Conservation (phyloP, 2,888 invertebrate species). For the Thera obeliscata region DNA sequence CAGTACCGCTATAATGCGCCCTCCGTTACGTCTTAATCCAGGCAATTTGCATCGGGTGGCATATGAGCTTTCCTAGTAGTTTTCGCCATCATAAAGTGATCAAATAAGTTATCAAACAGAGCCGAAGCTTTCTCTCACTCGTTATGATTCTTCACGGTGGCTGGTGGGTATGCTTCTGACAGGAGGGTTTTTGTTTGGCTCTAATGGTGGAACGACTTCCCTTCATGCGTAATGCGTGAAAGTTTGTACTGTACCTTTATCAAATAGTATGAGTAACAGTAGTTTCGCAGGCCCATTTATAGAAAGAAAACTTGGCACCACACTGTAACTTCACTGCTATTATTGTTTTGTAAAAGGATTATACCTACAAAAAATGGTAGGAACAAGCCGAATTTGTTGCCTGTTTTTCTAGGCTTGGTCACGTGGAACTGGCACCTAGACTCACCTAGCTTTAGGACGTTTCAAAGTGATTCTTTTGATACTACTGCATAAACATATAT, state of each 20-base stretch:
- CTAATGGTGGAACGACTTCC: slow-evolving; percentile 66
- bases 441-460: too few relatives aligned
- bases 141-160: slow-evolving; percentile 74
- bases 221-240: slow-evolving; percentile 41
- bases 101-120: slow-evolving; percentile 78
- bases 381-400: too few relatives aligned
- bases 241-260: slow-evolving; percentile 26
- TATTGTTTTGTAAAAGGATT: too few relatives aligned
- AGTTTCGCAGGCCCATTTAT: not conserved
- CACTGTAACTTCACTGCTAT: too few relatives aligned
- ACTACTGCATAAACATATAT: too few relatives aligned
- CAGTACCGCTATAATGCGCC: slow-evolving; percentile 68
- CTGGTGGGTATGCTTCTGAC: slow-evolving; percentile 64
- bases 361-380: too few relatives aligned
- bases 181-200: slow-evolving; percentile 70
- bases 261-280: slow-evolving; percentile 3
- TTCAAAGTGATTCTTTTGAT: too few relatives aligned
- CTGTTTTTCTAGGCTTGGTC: too few relatives aligned
- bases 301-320: not conserved
- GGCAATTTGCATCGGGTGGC: slow-evolving; percentile 73
- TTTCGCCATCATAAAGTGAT: slow-evolving; percentile 83
- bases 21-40: slow-evolving; percentile 67
- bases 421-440: too few relatives aligned
- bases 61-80: slow-evolving; percentile 76
- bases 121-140: slow-evolving; percentile 68